A percentile compares a stretch with the other conserved stretches of the same genome.
phyloP scores from a whole-genome alignment of 1,140 invertebrate species.

The Helicoverpa armigera region DNA sequence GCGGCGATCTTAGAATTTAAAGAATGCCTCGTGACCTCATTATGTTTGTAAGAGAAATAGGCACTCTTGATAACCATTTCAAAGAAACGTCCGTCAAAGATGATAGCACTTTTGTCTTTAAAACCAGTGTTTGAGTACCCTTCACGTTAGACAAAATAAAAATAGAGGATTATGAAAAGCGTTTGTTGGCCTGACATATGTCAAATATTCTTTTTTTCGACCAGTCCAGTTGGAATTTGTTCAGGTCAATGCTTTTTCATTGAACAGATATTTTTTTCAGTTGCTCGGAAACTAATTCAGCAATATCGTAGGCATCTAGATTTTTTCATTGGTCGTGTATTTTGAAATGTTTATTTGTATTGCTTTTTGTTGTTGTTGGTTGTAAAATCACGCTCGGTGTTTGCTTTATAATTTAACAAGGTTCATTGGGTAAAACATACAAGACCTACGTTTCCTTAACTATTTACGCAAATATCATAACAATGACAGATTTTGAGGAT shows the following conservation, averaged over 20 bases:
- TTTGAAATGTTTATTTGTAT: not conserved
- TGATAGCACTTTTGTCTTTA: slow-evolving; percentile 26
- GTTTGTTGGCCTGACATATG: slow-evolving; percentile 31
- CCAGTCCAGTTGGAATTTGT: not conserved
- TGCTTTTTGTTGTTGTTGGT: not conserved
- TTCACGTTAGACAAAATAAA: not conserved
- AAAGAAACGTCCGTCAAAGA: slow-evolving; percentile 31
- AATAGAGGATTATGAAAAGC: not conserved
- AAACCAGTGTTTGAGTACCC: slow-evolving; percentile 22
- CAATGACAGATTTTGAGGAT: not conserved
- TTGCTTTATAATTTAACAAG: too few species aligned
- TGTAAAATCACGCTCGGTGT: not conserved
- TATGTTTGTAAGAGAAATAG: slow-evolving; percentile 25
- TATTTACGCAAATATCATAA: not conserved
- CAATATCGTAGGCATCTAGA: not conserved
- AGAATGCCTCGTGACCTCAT: slow-evolving; percentile 12
- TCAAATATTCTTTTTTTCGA: slow-evolving; percentile 29
- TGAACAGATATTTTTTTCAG: slow-evolving; percentile 1
- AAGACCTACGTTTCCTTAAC: not conserved
- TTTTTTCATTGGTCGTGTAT: not conserved
- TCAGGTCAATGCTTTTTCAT: slow-evolving; percentile 35
- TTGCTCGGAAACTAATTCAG: not conserved
- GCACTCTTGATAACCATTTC: slow-evolving; percentile 4
- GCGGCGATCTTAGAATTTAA: slow-evolving; percentile 11
- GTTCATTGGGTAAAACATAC: too few species aligned